Evolutionary conservation across 2,113 vertebrate species (phyloP).

Genomic region (Oostethus manadensis): DNA sequence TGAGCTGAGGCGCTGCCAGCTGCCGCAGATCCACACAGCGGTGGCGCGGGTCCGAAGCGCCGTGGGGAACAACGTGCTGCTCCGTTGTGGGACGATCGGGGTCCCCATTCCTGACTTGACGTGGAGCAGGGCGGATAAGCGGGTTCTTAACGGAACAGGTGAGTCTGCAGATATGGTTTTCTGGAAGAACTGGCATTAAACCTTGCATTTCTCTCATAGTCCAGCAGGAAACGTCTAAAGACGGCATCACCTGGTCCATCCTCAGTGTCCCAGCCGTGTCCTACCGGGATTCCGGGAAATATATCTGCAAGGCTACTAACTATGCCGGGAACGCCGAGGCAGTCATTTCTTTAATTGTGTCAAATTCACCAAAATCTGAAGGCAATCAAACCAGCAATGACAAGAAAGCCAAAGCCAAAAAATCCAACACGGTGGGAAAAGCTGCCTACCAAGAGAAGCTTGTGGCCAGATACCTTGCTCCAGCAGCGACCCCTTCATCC

Average conservation of each 20-base stretch:
- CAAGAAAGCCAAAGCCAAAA: constrained; percentile 67
- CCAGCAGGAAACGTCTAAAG: constrained; percentile 85
- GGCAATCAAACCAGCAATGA: constrained; percentile 58
- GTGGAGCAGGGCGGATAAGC: constrained; percentile 83
- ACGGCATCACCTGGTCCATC: constrained; percentile 89
- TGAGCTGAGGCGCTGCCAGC: constrained; percentile 84
- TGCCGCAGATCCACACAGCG: constrained; percentile 79
- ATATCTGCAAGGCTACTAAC: constrained; percentile 90
- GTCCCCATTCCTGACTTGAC: constrained; percentile 86
- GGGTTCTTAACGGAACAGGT: constrained; percentile 86
- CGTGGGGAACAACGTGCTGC: constrained; percentile 84
- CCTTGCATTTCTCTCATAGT: constrained; percentile 63
- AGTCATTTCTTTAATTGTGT: constrained; percentile 82
- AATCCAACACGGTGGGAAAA: constrained; percentile 63
- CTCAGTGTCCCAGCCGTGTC: constrained; percentile 84
- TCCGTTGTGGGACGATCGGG: constrained; percentile 87
- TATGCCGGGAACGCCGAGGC: constrained; percentile 86
- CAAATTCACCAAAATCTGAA: constrained; percentile 71
- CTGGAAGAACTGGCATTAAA: not conserved
- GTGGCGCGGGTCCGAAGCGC: constrained; percentile 81
- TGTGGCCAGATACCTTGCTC: constrained; percentile 75
- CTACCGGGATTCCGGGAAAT: constrained; percentile 86
- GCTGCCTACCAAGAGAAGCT: constrained; percentile 83
- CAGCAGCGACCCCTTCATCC: constrained; percentile 47
- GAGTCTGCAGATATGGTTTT: constrained; percentile 25